These are phyloP conservation scores for Heterocephalus glaber DNA, from an alignment of 2,113 vertebrate species.

Conservation along the genomic window DNA sequence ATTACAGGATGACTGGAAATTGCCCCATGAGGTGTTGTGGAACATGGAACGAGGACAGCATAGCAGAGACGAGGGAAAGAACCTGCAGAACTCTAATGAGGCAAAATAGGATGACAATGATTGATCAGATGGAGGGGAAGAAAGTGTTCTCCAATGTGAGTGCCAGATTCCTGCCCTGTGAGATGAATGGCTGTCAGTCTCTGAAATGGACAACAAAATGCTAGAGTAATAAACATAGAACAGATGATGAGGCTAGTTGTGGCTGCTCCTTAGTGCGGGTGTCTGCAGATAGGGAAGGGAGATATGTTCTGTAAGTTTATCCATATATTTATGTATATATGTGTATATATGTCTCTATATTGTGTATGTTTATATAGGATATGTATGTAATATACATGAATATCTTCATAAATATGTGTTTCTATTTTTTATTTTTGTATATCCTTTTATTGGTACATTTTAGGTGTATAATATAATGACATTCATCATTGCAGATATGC, in stretches of 20 bases:
- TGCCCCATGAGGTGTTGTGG: fast-evolving
- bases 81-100: neutral
- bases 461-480: too few species aligned
- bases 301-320: too few species aligned
- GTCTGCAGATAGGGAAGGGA: fast-evolving
- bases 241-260: neutral
- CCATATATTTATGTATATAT: neutral
- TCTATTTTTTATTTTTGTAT: too few species aligned
- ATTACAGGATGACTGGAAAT: fast-evolving
- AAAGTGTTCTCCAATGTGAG: too few species aligned
- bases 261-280: neutral
- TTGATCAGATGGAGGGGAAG: too few species aligned
- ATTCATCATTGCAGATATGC: too few species aligned
- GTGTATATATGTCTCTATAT: too few species aligned
- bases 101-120: neutral
- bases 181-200: neutral
- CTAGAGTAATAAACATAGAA: neutral
- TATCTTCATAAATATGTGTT: neutral
- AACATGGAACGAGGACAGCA: neutral
- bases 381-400: too few species aligned
- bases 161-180: too few species aligned
- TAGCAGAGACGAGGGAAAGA: neutral
- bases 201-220: neutral
- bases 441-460: too few species aligned
- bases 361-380: neutral